Conservation (phyloP, 2,888 invertebrate genomes). For the Ichneumoninae sp. region DNA sequence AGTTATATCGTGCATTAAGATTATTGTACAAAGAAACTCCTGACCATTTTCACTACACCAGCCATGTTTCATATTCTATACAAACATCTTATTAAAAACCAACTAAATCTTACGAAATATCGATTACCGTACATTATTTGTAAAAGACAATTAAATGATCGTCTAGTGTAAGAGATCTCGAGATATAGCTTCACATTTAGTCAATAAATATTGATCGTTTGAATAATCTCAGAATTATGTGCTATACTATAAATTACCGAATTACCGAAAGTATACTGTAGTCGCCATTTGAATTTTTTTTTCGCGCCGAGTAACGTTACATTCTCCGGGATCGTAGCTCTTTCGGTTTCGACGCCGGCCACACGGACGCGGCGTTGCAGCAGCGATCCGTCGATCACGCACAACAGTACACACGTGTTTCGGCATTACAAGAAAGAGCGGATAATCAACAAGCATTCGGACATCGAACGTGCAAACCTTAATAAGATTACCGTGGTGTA, state of each 20-base stretch:
- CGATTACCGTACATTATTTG: constrained; percentile 57
- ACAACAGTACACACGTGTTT: constrained; percentile 6
- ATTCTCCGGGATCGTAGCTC: not conserved
- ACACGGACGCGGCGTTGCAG: not conserved
- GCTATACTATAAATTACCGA: too few relatives aligned
- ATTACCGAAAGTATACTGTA: too few relatives aligned
- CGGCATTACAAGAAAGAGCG: not conserved
- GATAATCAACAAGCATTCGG: not conserved
- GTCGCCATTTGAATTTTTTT: not conserved
- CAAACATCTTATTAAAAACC: constrained; percentile 56
- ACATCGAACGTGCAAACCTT: not conserved
- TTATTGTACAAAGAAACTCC: constrained; percentile 70
- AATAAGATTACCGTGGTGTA: not conserved
- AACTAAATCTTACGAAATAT: constrained; percentile 27
- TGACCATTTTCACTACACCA: constrained; percentile 67
- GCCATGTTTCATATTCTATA: constrained; percentile 68
- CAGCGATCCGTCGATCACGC: not conserved
- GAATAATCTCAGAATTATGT: constrained; percentile 1
- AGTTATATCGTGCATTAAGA: constrained; percentile 67
- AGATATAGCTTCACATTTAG: constrained; percentile 58
- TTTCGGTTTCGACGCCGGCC: not conserved
- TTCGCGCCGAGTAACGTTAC: not conserved
- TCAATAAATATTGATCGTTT: constrained; percentile 42
- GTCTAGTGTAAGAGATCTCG: constrained; percentile 55
- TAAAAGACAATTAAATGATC: constrained; percentile 59